Percentiles rank a stretch among this genome's conserved stretches.
Conservation (phyloP, 2,797 vertebrate genomes). For the Siniperca undulata region DNA sequence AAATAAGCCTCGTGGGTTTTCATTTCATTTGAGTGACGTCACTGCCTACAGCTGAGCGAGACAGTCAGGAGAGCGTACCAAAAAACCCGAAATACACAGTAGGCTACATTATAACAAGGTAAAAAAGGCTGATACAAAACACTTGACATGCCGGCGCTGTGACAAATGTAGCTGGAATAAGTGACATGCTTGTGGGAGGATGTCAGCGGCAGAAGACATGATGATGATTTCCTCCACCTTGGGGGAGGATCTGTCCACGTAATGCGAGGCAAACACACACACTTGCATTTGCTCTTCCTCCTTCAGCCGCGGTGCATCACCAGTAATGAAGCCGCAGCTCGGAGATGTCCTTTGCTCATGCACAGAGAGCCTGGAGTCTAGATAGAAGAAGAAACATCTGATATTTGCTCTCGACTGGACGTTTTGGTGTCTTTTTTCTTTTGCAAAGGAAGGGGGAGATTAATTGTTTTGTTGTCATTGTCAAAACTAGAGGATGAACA, state of each 20-base stretch:
- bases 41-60: neutral
- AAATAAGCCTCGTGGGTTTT: conserved; percentile 44
- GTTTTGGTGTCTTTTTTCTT: neutral
- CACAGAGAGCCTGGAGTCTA: neutral
- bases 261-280: conserved; percentile 18
- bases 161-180: neutral
- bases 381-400: neutral
- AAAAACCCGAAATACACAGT: neutral
- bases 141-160: neutral
- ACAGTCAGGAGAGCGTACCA: no score
- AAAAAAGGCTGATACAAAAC: neutral
- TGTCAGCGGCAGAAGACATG: conserved; percentile 11
- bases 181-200: conserved; percentile 26
- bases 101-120: neutral
- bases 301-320: conserved; percentile 49
- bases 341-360: conserved; percentile 44
- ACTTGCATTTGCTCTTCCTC: conserved; percentile 47
- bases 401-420: neutral
- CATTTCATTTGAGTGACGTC: conserved; percentile 32
- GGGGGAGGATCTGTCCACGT: conserved; percentile 68
- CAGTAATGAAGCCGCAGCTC: conserved; percentile 21
- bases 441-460: neutral
- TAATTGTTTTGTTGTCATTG: neutral
- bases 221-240: conserved; percentile 48
- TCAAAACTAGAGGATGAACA: conserved; percentile 87